A percentile compares a stretch with the other conserved stretches of the same genome.
Conservation (phyloP, 1,140 invertebrate species). For the Spodoptera litura region DNA sequence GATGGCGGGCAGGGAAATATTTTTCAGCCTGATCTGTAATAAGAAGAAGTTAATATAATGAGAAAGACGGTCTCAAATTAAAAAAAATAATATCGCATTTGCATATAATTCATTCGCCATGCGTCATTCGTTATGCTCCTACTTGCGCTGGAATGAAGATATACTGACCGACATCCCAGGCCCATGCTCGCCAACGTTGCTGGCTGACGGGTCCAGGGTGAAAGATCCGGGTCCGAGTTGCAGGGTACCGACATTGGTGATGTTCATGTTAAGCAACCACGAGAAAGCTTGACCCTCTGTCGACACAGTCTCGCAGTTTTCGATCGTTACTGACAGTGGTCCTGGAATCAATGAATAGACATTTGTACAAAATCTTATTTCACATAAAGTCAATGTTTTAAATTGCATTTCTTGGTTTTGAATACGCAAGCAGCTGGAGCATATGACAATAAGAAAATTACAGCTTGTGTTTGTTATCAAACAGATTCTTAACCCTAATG, state of each 20-base stretch:
- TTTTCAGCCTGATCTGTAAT: constrained; percentile 89
- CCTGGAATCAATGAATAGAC: constrained; percentile 73
- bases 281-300: constrained; percentile 89
- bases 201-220: constrained; percentile 86
- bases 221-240: constrained; percentile 87
- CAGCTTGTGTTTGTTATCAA: background rate
- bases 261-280: constrained; percentile 87
- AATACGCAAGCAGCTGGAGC: no score
- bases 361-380: no score
- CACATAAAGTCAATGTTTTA: no score
- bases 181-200: constrained; percentile 78
- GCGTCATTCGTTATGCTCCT: background rate
- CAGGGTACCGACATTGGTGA: constrained; percentile 86
- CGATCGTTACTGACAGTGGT: constrained; percentile 87
- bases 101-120: constrained; percentile 25
- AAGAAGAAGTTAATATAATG: constrained; percentile 4
- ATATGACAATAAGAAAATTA: no score
- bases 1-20: constrained; percentile 87
- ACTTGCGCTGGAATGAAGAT: constrained; percentile 9
- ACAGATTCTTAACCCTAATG: background rate
- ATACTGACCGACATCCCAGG: constrained; percentile 80
- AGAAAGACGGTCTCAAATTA: background rate
- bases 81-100: constrained; percentile 33
- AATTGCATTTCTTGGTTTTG: no score
- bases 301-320: constrained; percentile 85